These are phyloP conservation scores for Egretta garzetta DNA, from an alignment of 2,113 vertebrate genomes.

Conservation along the genomic window DNA sequence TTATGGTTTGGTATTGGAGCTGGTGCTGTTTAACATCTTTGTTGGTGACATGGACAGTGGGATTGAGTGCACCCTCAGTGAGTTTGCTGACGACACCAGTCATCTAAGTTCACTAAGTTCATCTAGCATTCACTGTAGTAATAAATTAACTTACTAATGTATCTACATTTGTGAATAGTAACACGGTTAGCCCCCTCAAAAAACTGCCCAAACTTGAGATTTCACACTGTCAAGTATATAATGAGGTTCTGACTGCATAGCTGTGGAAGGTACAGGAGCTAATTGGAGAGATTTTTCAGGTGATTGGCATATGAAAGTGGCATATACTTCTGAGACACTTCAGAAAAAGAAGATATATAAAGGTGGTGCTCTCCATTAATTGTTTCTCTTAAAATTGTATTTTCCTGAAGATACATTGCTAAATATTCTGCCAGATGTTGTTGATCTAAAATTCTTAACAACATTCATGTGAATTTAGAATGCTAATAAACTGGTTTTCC, in stretches of 20 bases:
- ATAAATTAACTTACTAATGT: background rate
- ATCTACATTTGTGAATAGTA: background rate
- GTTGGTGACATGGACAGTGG: too few species aligned
- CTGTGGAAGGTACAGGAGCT: background rate
- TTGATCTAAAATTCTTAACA: background rate
- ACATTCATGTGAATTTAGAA: background rate
- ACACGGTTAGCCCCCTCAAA: background rate
- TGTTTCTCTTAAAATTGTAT: background rate
- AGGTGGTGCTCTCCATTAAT: background rate
- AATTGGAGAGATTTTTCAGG: background rate
- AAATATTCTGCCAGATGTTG: background rate
- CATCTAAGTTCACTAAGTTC: background rate
- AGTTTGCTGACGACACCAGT: too few species aligned
- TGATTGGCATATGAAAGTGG: background rate
- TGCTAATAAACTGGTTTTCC: background rate
- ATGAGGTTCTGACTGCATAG: background rate
- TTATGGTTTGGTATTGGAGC: too few species aligned
- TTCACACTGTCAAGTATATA: background rate
- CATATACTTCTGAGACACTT: background rate
- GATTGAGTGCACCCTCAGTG: too few species aligned
- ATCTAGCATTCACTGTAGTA: background rate
- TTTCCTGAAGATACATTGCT: background rate
- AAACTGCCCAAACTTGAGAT: background rate
- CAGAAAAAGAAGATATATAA: background rate
- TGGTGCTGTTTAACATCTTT: too few species aligned